Evolutionary conservation across 2,113 vertebrate genomes (phyloP), one percentile per base, ranked within the genome.

Genomic region (Gallinago media): DNA sequence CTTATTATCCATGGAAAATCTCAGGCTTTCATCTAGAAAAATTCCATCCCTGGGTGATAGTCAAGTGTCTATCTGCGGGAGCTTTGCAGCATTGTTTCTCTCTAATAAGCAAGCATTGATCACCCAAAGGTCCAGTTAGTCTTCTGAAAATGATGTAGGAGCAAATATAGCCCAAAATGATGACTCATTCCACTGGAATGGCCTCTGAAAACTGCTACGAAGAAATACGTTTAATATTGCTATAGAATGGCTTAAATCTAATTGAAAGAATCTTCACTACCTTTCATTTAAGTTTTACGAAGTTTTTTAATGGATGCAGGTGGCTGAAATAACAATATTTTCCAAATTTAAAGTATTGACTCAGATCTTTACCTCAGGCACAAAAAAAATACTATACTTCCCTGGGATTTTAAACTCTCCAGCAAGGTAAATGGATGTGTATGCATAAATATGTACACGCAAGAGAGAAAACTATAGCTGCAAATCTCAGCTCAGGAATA

Each of bases 21-120:
- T 74, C 50, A 46, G 25, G 16, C 31, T 88, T 89, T 77, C 61
- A 54, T 77, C 38, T 73, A 71, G 62, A 71, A 94, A 91, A 84
- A 40, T 82, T 61, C 56, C 31, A 86, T 82, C n/a, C 38, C 15
- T 23, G 36, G 88, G 66, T 86, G 55, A 82, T 89, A 88, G 47
- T 44, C 88, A 59, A 61, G 27, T 6, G 5, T 6, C 5, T 55
- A 63, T 32, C 68, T 67, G 42, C 75, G 68, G 55, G 61, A 86
- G 44, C 58, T 70, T 95, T 90, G 81, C 32, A 40, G 25, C 20
- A 40, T 75, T 65, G 58, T 88, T 92, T 93, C 52, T 55, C 59
- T 84, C 40, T 91, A 84, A 87, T 70, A 94, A 94, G 56, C 58
- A 84, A 95, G 40, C 21, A 46, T 95, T 95, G 93, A 88, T 89